phyloP scores from a whole-genome alignment of 1,140 invertebrate species.

The Sinella curviseta region DNA sequence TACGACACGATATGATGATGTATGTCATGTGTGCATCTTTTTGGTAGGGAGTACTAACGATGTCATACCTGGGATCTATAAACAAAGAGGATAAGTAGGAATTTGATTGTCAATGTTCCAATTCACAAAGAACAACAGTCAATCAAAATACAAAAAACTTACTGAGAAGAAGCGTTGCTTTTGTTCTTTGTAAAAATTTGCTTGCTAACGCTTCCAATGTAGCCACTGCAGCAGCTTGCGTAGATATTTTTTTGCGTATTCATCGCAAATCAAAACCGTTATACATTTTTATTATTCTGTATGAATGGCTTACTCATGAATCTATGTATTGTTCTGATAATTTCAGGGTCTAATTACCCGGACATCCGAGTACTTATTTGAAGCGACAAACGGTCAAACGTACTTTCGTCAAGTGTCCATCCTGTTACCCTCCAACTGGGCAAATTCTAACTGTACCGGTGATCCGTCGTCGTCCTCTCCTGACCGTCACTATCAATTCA shows the following conservation, averaged over 20 bases:
- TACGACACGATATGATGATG: background rate
- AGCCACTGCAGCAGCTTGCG: no score
- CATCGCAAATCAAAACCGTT: no score
- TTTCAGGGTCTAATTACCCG: slow-evolving; percentile 46
- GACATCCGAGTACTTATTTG: slow-evolving; percentile 47
- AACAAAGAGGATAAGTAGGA: no score
- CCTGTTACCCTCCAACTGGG: slow-evolving; percentile 46
- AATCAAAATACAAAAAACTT: no score
- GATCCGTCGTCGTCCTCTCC: slow-evolving; percentile 3
- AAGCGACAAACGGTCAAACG: slow-evolving; percentile 42
- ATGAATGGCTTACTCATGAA: background rate
- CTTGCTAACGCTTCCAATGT: no score
- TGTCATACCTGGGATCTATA: no score
- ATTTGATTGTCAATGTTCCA: no score
- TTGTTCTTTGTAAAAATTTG: no score
- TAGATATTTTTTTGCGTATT: background rate
- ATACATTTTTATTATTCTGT: background rate
- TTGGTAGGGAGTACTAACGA: background rate
- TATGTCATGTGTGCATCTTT: background rate
- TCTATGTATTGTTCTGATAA: slow-evolving; percentile 32
- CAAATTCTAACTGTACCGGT: slow-evolving; percentile 45
- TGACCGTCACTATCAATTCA: background rate
- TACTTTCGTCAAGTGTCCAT: slow-evolving; percentile 48
- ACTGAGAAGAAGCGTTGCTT: background rate
- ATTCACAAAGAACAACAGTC: no score